A percentile compares a stretch with the other conserved stretches of the same genome.
These are phyloP conservation scores for Amia ocellicauda DNA, from an alignment of 2,113 vertebrate species.

Conservation along the genomic window DNA sequence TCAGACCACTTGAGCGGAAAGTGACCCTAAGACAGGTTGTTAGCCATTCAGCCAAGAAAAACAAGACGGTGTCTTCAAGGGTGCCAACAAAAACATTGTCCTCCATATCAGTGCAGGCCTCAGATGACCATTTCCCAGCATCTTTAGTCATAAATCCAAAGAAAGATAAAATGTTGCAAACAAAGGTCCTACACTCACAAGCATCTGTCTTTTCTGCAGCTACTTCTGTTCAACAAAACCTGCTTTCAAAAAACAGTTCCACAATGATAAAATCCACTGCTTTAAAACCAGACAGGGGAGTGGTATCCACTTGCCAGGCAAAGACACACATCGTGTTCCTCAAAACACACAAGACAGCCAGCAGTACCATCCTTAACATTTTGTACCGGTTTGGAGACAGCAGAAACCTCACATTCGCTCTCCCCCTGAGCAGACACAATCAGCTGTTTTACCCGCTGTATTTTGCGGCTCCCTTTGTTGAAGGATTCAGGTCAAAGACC, in stretches of 20 bases:
- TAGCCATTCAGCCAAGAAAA: too few relatives aligned
- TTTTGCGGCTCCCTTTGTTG: constrained; percentile 72
- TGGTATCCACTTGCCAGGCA: constrained; percentile 34
- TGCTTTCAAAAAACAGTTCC: not conserved
- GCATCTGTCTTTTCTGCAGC: not conserved
- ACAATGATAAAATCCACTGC: not conserved
- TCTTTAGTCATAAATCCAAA: too few relatives aligned
- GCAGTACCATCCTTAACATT: constrained; percentile 82
- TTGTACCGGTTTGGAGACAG: constrained; percentile 76
- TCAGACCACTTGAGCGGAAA: too few relatives aligned
- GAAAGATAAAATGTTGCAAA: not conserved
- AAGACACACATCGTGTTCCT: constrained; percentile 78
- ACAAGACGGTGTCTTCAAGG: too few relatives aligned
- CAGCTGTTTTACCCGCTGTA: constrained; percentile 73
- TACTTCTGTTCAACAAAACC: not conserved
- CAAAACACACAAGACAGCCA: constrained; percentile 85
- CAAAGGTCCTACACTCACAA: not conserved
- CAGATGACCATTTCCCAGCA: not conserved
- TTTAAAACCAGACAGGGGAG: not conserved
- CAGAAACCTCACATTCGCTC: constrained; percentile 67
- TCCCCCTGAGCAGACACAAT: constrained; percentile 51
- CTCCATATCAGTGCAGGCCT: not conserved
- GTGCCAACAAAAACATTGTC: not conserved
- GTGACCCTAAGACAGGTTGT: too few relatives aligned
- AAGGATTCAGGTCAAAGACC: constrained; percentile 47